A percentile compares a stretch with the other conserved stretches of the same genome.
phyloP scores from a whole-genome alignment of 2,797 vertebrate genomes.

The Notoglanidium macrostoma region DNA sequence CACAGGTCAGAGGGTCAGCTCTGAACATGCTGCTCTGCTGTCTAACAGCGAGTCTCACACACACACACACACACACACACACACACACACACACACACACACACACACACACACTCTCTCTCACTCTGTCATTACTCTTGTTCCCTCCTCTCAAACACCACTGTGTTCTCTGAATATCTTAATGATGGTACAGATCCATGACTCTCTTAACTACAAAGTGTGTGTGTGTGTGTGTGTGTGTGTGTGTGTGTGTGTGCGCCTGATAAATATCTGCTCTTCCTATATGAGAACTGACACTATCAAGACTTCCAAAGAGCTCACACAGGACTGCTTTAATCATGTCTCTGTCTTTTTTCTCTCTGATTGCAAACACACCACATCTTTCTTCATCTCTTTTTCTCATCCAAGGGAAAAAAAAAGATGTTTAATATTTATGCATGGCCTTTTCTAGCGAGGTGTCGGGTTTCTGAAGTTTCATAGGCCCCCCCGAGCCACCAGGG shows the following conservation, averaged over 20 bases:
- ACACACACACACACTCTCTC: background rate
- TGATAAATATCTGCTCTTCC: background rate
- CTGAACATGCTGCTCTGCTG: slow-evolving; percentile 11
- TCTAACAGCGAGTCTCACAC: background rate
- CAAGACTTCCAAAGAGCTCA: background rate
- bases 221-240: background rate
- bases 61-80: background rate
- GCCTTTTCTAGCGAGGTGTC: background rate
- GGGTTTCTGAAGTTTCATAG: background rate
- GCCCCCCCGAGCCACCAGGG: background rate
- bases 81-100: background rate
- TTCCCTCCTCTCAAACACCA: background rate
- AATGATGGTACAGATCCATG: background rate
- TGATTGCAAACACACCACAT: background rate
- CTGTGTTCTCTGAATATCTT: background rate
- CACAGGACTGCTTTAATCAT: slow-evolving; percentile 8
- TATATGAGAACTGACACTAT: background rate
- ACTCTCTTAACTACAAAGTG: background rate
- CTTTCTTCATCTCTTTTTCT: background rate
- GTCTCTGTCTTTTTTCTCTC: background rate
- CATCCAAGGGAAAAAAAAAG: background rate
- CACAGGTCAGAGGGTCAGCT: background rate
- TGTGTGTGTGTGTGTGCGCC: background rate
- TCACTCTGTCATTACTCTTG: background rate
- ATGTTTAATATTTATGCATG: background rate